Conservation (phyloP, 2,888 invertebrate species). For the Slavum lentiscoides region DNA sequence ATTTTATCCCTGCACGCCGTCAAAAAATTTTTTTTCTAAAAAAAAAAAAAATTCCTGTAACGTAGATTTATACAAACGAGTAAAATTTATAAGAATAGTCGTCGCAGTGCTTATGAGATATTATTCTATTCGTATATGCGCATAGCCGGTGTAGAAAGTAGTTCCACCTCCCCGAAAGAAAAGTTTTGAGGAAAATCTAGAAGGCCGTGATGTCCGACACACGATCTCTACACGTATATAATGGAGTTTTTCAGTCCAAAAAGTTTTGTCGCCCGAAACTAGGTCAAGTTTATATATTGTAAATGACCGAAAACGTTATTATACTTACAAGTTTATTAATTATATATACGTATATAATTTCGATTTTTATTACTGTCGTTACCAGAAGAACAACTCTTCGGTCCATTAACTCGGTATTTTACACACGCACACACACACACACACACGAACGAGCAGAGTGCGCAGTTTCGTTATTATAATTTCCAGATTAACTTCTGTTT, state of each 20-base stretch:
- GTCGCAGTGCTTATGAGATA: too few relatives aligned
- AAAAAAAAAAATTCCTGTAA: too few relatives aligned
- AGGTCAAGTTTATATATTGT: background rate
- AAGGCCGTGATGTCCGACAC: background rate
- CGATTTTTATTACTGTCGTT: conserved; percentile 3
- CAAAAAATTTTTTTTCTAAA: too few relatives aligned
- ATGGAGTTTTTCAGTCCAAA: background rate
- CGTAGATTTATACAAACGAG: too few relatives aligned
- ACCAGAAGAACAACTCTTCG: background rate
- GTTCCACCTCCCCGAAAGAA: background rate
- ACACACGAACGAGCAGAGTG: background rate
- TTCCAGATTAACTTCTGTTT: background rate
- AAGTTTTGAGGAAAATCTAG: background rate
- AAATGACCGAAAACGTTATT: too few relatives aligned
- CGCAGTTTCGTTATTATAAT: background rate
- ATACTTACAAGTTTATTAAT: background rate
- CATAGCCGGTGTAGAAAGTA: too few relatives aligned
- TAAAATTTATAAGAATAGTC: too few relatives aligned
- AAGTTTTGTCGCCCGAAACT: background rate
- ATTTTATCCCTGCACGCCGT: too few relatives aligned
- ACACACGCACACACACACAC: too few relatives aligned
- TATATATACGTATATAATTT: background rate
- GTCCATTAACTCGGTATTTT: background rate
- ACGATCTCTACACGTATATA: too few relatives aligned
- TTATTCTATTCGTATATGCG: too few relatives aligned